Conservation (phyloP, 2,113 vertebrate species). For the Gallinago paraguaiae region DNA sequence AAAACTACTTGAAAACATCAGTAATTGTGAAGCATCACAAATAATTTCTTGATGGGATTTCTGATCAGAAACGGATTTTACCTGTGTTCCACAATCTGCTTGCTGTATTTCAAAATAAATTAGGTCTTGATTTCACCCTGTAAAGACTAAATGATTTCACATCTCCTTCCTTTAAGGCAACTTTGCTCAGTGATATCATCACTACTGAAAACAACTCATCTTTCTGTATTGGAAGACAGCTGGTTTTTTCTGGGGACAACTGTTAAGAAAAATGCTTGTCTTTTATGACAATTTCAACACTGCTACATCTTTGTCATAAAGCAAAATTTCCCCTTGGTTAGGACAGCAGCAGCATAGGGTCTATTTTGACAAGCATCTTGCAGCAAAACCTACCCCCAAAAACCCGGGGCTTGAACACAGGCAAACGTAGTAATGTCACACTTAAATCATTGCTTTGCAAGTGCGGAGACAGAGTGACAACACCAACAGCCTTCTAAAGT, state of each 20-base stretch:
- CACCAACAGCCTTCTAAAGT: background rate
- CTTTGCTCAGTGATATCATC: background rate
- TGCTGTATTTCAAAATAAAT: background rate
- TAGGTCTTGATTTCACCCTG: background rate
- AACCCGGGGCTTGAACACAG: background rate
- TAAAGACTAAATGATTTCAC: background rate
- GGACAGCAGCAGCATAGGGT: background rate
- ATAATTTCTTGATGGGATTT: background rate
- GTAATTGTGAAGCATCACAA: background rate
- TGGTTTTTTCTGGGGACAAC: background rate
- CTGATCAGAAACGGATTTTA: background rate
- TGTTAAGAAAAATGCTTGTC: background rate
- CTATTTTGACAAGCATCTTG: background rate
- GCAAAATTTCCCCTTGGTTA: background rate
- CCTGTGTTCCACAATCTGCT: background rate
- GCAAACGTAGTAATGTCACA: accelerated
- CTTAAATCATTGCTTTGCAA: background rate
- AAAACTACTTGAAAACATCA: background rate
- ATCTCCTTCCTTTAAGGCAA: background rate
- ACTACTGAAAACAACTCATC: background rate
- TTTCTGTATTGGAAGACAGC: background rate
- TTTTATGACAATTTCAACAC: background rate
- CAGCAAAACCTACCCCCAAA: background rate
- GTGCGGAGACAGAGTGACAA: background rate
- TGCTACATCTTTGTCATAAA: background rate